Evolutionary conservation across 1,140 invertebrate species (phyloP), one percentile per base, ranked within the genome.

Genomic region (Hylaeus anthracinus): DNA sequence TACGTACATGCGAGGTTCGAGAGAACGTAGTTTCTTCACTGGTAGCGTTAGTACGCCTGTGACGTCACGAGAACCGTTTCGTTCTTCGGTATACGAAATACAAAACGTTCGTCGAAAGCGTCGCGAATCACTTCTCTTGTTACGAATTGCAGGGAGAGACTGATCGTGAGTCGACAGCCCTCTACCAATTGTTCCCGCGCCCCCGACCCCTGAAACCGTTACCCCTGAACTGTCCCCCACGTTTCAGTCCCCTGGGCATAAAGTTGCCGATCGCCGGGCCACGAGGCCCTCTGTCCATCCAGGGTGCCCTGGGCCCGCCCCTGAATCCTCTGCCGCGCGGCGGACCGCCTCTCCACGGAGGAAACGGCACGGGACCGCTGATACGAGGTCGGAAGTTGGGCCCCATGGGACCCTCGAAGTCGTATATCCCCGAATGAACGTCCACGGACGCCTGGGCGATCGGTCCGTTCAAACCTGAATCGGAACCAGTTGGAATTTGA

Each of bases 241-340:
- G 89, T 83, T 92, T 92, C 77, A 88, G 61, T 12, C 89, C 90
- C 60, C 92, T 86, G 1, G 89, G 88, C 3, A 87, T 79, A 10
- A 91, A 91, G 43, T 82, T 86, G 4, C 82, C 86, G 5, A 75
- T 66, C 37, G 86, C 78, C 4, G 86, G 87, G 4, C 89, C 91
- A 1, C 91, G 84, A n/a, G 89, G 90, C 0, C 90, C 89, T 70
- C 90, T 87, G 8, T 93, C 92, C 60, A 90, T 88, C 93, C 93
- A 93, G 1, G 92, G 90, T 6, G 80, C 89, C 5, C 93, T 88
- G 3, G 90, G 83, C 5, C 89, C 89, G 5, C 92, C 90, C 4
- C 91, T 89, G 39, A 92, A 91, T 4, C 87, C 86, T 55, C 91
- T 84, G 14, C 86, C 73, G 14, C 90, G 77, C 1, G 58, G 81